Evolutionary conservation across 2,113 vertebrate genomes (phyloP).

Genomic region (Dipodomys stephensi): DNA sequence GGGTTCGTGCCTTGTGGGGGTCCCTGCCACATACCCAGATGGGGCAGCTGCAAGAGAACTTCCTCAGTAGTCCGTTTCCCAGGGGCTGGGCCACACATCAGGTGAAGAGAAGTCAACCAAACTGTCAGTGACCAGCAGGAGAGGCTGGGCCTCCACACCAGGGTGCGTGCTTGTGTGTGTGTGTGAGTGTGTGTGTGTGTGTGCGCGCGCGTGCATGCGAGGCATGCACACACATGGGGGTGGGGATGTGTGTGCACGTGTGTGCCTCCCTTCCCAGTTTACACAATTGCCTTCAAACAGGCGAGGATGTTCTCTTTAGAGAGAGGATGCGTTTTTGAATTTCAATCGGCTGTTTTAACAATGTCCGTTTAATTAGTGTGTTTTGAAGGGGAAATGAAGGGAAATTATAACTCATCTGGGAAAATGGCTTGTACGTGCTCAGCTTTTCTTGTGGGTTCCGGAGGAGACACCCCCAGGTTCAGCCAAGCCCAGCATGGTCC

Average conservation of each 20-base stretch:
- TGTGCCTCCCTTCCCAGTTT: neutral
- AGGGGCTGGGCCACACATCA: too few species aligned
- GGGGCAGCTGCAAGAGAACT: fast-evolving
- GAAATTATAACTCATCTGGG: constrained; percentile 72
- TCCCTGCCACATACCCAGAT: too few species aligned
- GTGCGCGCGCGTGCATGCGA: neutral
- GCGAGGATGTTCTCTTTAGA: constrained; percentile 7
- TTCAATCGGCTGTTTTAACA: constrained; percentile 73
- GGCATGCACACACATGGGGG: neutral
- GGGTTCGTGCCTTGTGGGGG: fast-evolving
- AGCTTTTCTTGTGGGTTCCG: neutral
- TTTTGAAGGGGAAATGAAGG: constrained; percentile 82
- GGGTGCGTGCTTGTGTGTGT: neutral
- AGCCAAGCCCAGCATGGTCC: neutral
- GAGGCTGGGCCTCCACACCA: neutral
- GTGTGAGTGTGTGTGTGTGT: neutral
- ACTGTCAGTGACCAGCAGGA: neutral
- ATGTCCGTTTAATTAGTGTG: constrained; percentile 80
- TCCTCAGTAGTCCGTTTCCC: neutral
- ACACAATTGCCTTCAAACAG: constrained; percentile 39
- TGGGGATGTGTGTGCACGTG: neutral
- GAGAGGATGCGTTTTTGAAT: constrained; percentile 52
- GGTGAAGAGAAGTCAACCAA: too few species aligned
- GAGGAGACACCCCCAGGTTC: neutral
- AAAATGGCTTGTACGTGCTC: constrained; percentile 67